phyloP scores from a whole-genome alignment of 2,113 vertebrate genomes.

The Mobula hypostoma region DNA sequence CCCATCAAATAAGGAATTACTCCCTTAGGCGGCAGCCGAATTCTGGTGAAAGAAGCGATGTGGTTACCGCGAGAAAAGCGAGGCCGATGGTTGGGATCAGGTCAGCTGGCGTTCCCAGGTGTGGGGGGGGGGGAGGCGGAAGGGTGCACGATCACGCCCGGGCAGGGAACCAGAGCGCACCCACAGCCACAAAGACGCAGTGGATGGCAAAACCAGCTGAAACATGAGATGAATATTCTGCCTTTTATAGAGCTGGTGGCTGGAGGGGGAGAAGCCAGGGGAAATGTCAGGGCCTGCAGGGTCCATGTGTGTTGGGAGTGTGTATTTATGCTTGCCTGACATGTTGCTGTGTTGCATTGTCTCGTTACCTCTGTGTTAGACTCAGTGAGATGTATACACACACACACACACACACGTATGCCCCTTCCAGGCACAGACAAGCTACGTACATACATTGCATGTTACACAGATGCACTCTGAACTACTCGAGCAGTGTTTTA shows the following conservation, averaged over 20 bases:
- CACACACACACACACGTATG: background rate
- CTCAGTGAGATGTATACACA: background rate
- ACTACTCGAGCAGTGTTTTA: background rate
- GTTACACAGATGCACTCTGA: background rate
- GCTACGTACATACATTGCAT: background rate
- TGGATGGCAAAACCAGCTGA: too few relatives aligned
- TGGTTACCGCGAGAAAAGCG: background rate
- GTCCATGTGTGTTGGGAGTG: background rate
- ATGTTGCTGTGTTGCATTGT: too few relatives aligned
- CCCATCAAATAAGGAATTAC: constrained; percentile 49
- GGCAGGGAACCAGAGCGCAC: background rate
- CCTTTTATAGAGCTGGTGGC: too few relatives aligned
- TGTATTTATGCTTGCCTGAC: background rate
- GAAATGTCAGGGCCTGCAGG: too few relatives aligned
- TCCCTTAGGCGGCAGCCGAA: constrained; percentile 52
- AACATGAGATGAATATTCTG: too few relatives aligned
- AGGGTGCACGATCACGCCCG: too few relatives aligned
- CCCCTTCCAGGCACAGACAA: background rate
- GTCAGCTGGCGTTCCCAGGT: too few relatives aligned
- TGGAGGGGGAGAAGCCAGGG: too few relatives aligned
- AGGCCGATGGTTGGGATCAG: background rate
- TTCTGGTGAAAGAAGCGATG: constrained; percentile 46
- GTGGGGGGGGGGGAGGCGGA: background rate
- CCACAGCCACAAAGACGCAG: background rate
- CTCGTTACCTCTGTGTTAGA: background rate